Base-by-base conservation (phyloP, 92 coral and sea anemone genomes). In the Umimayanthus kanabou region DNA sequence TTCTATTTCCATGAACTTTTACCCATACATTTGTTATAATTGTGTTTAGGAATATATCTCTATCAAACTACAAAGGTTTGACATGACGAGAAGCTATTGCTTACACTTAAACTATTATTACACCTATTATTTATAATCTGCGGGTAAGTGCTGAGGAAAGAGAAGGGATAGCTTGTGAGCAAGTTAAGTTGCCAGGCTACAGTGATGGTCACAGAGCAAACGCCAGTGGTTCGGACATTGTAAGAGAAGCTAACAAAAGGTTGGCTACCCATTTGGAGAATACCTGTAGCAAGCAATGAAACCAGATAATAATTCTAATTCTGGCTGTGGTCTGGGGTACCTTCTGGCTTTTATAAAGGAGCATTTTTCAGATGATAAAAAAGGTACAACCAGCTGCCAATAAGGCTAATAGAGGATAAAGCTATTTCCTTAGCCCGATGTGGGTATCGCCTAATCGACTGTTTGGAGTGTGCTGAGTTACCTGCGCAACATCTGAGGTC, bases 291-390 rank as follows among this genome's bases (percentile, higher is more conserved):
- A 39, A 39, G 42, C 42, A 83, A 78, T 66, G n/a, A n/a, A 74
- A 73, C 79, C 69, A 79, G 40, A 79, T 53, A 70, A 84, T 53
- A 65, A 47, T 50, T 37, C 64, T 65, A 89, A 79, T 40, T 49
- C 77, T 29, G 94, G 94, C 55, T 92, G 92, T 89, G 92, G 94
- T 42, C 78, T 92, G 76, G 89, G 74, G 57, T 89, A 61, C 70
- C 88, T 92, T 77, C 92, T 89, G 69, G 74, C 88, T 57, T 57
- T 28, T 64, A 82, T 87, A 73, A 90, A 82, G 80, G 93, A 90
- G 81, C 93, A 89, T 77, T 82, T 85, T 33, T 39, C 70, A 9
- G 92, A 91, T 89, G 92, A 71, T 64, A 85, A 76, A 89, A 89
- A 74, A 91, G 90, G 92, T 70, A 70, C 47, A 89, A 91, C 79